phyloP scores from a whole-genome alignment of 2,888 invertebrate species.

The Netelia melanura region DNA sequence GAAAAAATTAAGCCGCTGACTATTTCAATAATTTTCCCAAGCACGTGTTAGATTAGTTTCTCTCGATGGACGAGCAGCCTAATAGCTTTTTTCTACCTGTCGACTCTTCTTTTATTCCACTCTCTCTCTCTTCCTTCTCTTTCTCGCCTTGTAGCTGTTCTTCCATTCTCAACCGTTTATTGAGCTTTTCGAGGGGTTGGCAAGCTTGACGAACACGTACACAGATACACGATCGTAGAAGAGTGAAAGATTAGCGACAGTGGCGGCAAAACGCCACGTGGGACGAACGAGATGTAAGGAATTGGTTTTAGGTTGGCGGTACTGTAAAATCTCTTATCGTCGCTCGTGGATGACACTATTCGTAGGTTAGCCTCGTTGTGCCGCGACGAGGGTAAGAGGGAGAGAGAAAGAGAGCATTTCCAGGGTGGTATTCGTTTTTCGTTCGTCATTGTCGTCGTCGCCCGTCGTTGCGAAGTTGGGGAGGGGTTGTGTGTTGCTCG shows the following conservation, averaged over 20 bases:
- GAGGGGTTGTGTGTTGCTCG: conserved; percentile 57
- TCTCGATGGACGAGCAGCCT: not conserved
- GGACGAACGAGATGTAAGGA: conserved; percentile 68
- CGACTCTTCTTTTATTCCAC: conserved; percentile 8
- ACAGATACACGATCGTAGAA: conserved; percentile 21
- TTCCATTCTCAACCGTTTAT: conserved; percentile 23
- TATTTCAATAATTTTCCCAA: conserved; percentile 12
- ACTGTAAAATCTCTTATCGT: conserved; percentile 68
- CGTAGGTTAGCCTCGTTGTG: conserved; percentile 63
- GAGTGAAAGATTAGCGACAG: conserved; percentile 40
- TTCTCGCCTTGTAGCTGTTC: conserved; percentile 17
- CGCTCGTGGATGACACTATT: conserved; percentile 56
- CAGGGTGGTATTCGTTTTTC: conserved; percentile 59
- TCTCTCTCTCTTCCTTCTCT: not conserved
- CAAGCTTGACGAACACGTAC: conserved; percentile 13
- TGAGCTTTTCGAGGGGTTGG: conserved; percentile 43
- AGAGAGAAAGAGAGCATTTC: conserved; percentile 66
- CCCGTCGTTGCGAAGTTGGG: conserved; percentile 33
- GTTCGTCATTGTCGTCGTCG: conserved; percentile 37
- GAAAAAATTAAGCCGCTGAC: not conserved
- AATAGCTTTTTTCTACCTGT: conserved; percentile 32
- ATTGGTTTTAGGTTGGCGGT: conserved; percentile 76
- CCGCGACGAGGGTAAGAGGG: conserved; percentile 44
- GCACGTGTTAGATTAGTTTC: conserved; percentile 1
- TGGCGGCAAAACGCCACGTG: conserved; percentile 78